These are phyloP conservation scores for Drosophila mayri DNA, from an alignment of 1,140 invertebrate species.

Conservation along the genomic window DNA sequence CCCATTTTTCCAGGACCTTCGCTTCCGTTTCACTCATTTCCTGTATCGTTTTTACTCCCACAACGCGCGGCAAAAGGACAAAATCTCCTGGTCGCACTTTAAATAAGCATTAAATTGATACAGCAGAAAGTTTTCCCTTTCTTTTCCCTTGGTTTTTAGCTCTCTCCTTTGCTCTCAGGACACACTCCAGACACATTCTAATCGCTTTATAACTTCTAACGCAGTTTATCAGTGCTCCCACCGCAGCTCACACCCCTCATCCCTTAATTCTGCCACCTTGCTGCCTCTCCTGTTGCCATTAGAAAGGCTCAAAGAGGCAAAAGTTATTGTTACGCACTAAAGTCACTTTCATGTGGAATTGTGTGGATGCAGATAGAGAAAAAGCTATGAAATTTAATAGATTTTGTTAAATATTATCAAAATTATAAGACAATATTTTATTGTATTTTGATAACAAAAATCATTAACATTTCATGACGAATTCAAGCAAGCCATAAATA, in stretches of 20 bases:
- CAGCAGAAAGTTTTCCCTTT: slow-evolving; percentile 43
- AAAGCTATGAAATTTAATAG: too few relatives aligned
- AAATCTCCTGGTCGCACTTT: slow-evolving; percentile 50
- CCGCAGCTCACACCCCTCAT: slow-evolving; percentile 27
- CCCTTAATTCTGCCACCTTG: slow-evolving; percentile 21
- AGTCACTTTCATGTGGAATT: slow-evolving; percentile 55
- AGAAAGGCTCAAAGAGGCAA: slow-evolving; percentile 52
- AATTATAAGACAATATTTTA: too few relatives aligned
- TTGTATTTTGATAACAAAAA: neutral
- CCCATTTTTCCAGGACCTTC: neutral
- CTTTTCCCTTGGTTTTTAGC: neutral
- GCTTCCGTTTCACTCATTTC: slow-evolving; percentile 35
- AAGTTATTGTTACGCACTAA: slow-evolving; percentile 81
- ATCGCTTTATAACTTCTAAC: slow-evolving; percentile 82
- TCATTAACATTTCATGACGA: neutral
- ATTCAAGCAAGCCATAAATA: neutral
- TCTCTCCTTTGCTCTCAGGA: slow-evolving; percentile 11
- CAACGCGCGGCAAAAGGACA: slow-evolving; percentile 18
- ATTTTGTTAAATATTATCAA: too few relatives aligned
- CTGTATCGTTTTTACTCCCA: slow-evolving; percentile 42
- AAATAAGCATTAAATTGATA: slow-evolving; percentile 81
- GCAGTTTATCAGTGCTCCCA: slow-evolving; percentile 67
- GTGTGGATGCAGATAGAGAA: slow-evolving; percentile 20
- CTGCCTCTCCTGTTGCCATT: slow-evolving; percentile 14
- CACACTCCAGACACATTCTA: slow-evolving; percentile 62